Percentiles rank a stretch among this genome's conserved stretches.
phyloP scores from a whole-genome alignment of 2,797 vertebrate species.

The Myripristis jacobus region DNA sequence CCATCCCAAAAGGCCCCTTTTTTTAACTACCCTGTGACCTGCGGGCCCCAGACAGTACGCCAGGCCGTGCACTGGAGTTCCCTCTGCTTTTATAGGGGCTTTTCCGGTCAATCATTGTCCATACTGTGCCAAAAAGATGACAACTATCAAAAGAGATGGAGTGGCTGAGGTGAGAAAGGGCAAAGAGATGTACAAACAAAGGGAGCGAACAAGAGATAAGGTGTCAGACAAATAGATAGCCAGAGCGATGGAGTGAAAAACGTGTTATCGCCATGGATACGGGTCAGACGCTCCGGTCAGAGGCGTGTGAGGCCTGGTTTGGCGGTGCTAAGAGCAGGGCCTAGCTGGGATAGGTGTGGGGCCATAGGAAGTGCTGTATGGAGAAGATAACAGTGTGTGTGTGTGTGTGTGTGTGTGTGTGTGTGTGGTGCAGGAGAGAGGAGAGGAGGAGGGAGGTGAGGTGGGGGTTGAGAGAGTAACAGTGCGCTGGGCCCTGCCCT shows the following conservation, averaged over 20 bases:
- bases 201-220: conserved; percentile 70
- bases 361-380: conserved; percentile 86
- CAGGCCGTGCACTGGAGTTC: conserved; percentile 44
- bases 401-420: conserved; percentile 42
- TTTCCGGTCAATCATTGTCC: conserved; percentile 65
- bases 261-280: conserved; percentile 61
- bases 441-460: conserved; percentile 39
- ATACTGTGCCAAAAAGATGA: conserved; percentile 68
- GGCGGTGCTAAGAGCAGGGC: conserved; percentile 69
- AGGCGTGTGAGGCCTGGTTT: conserved; percentile 72
- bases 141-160: conserved; percentile 71
- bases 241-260: conserved; percentile 56
- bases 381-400: conserved; percentile 82
- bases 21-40: conserved; percentile 59
- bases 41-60: conserved; percentile 61
- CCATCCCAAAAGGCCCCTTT: conserved; percentile 46
- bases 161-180: conserved; percentile 69
- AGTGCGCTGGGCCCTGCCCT: conserved; percentile 80
- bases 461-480: conserved; percentile 64
- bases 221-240: conserved; percentile 69
- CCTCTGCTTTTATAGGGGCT: conserved; percentile 54
- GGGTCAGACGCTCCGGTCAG: conserved; percentile 73
- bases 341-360: conserved; percentile 79
- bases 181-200: conserved; percentile 77
- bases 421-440: conserved; percentile 36